phyloP scores from a whole-genome alignment of 2,888 invertebrate species.

The Strigamia transsilvanica region DNA sequence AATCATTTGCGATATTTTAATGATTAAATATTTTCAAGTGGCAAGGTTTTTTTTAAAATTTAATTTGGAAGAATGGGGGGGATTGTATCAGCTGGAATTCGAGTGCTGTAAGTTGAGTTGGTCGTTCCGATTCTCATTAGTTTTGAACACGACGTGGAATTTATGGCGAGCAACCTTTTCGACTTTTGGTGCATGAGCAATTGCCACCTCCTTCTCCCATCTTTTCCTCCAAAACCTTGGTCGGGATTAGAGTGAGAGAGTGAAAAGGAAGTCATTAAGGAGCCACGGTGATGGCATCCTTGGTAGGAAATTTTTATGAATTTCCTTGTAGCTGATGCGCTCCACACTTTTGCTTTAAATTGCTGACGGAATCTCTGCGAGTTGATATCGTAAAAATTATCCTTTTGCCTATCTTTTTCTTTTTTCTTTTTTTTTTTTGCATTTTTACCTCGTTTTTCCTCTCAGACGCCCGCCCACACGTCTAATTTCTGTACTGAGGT shows the following conservation, averaged over 20 bases:
- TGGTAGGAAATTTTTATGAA: slow-evolving; percentile 27
- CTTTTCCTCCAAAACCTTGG: not conserved
- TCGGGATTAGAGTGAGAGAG: slow-evolving; percentile 26
- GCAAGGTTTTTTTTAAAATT: no score
- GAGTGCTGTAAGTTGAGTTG: not conserved
- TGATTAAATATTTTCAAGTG: no score
- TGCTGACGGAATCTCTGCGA: not conserved
- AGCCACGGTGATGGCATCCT: slow-evolving; percentile 6
- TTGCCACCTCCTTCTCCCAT: not conserved
- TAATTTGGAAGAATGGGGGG: no score
- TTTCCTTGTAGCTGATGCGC: slow-evolving; percentile 20
- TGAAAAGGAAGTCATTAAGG: slow-evolving; percentile 33
- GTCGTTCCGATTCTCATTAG: slow-evolving; percentile 26
- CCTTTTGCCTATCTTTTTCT: not conserved
- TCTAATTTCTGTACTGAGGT: not conserved
- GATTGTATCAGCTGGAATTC: slow-evolving; percentile 7
- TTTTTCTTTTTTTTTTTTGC: not conserved
- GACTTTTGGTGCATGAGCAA: slow-evolving; percentile 20
- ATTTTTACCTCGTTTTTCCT: not conserved
- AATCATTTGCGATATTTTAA: no score
- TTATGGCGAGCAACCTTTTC: slow-evolving; percentile 35
- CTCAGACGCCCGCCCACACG: no score
- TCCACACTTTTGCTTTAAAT: slow-evolving; percentile 21
- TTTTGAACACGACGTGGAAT: slow-evolving; percentile 9
- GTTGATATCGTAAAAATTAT: slow-evolving; percentile 18